Evolutionary conservation across 2,888 invertebrate genomes (phyloP).

Genomic region (Heliconius sara): DNA sequence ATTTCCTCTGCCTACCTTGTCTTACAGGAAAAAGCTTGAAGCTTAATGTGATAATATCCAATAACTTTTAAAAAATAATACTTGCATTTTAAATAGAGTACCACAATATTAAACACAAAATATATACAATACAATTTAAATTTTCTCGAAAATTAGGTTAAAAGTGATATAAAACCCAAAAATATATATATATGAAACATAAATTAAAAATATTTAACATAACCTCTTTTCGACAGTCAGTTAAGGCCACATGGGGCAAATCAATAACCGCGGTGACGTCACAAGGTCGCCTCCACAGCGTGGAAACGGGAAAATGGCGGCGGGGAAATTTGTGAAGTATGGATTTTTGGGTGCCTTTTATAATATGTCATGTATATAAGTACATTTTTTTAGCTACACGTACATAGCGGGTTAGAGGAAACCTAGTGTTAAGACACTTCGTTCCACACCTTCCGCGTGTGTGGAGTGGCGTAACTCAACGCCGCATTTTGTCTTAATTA

Average conservation of each 20-base stretch:
- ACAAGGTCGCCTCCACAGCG: slow-evolving; percentile 43
- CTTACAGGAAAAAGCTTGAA: too few species aligned
- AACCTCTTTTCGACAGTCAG: slow-evolving; percentile 18
- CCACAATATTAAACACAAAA: too few species aligned
- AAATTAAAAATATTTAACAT: not conserved
- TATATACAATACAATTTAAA: too few species aligned
- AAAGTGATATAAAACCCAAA: not conserved
- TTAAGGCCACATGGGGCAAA: slow-evolving; percentile 32
- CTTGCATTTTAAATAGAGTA: too few species aligned
- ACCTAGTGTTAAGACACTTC: not conserved
- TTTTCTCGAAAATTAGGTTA: too few species aligned
- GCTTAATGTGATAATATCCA: too few species aligned
- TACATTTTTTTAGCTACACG: not conserved
- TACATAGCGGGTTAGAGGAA: not conserved
- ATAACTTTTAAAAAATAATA: too few species aligned
- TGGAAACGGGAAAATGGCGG: slow-evolving; percentile 40
- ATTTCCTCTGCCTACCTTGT: too few species aligned
- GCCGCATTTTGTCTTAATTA: too few species aligned
- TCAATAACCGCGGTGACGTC: slow-evolving; percentile 45
- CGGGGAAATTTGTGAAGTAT: slow-evolving; percentile 22
- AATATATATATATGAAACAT: not conserved
- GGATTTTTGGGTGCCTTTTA: slow-evolving; percentile 5
- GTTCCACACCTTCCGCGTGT: not conserved
- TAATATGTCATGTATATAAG: not conserved
- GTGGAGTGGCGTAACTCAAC: too few species aligned